A percentile compares a stretch with the other conserved stretches of the same genome.
These are phyloP conservation scores for Leptonema lineaticorne DNA, from an alignment of 1,140 invertebrate species.

Conservation along the genomic window DNA sequence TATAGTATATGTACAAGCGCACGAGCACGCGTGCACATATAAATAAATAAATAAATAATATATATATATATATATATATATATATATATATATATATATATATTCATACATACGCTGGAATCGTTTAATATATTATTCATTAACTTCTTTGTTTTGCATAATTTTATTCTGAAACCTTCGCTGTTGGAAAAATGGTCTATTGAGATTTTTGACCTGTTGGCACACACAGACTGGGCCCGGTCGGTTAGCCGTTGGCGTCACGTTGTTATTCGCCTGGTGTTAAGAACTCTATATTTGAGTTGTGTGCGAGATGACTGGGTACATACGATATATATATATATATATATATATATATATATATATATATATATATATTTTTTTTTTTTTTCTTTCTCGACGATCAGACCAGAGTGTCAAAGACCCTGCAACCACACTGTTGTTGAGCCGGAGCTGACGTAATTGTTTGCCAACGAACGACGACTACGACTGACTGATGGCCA, in stretches of 20 bases:
- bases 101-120: no score
- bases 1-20: background rate
- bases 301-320: background rate
- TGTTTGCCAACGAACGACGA: slow-evolving; percentile 12
- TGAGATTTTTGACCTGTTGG: background rate
- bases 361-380: no score
- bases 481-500: background rate
- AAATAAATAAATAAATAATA: no score
- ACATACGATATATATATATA: no score
- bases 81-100: no score
- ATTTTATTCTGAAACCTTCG: background rate
- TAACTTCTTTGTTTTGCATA: background rate
- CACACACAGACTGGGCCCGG: background rate
- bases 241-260: background rate
- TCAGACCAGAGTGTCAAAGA: slow-evolving; percentile 24
- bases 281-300: slow-evolving; percentile 11
- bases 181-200: background rate
- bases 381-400: slow-evolving; percentile 7
- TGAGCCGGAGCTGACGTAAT: slow-evolving; percentile 18
- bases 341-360: no score
- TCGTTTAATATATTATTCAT: background rate
- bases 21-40: background rate
- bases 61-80: no score
- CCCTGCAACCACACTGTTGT: background rate
- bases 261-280: no score